Conservation (phyloP, 1,140 invertebrate species). For the Phocides pigmalion region DNA sequence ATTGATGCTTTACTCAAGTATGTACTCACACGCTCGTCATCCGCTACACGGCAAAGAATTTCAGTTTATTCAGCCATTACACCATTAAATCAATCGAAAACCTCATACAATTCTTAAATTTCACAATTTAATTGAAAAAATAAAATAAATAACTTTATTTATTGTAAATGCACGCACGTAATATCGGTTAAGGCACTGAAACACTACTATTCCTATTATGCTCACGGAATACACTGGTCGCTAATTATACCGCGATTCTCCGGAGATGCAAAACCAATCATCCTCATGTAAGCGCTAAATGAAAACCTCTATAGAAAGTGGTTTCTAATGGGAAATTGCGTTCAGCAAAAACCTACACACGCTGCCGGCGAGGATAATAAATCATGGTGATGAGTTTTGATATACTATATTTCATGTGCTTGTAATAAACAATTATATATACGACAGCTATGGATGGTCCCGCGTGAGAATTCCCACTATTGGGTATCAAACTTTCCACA, state of each 20-base stretch:
- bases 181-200: constrained; percentile 14
- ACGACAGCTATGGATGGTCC: too few relatives aligned
- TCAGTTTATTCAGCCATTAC: not conserved
- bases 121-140: too few relatives aligned
- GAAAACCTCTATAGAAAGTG: constrained; percentile 23
- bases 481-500: too few relatives aligned
- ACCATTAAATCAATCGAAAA: not conserved
- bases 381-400: constrained; percentile 27
- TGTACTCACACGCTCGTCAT: constrained; percentile 11
- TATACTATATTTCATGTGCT: not conserved
- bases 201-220: constrained; percentile 23
- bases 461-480: too few relatives aligned
- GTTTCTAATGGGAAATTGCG: constrained; percentile 29
- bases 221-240: constrained; percentile 15
- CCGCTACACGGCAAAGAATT: not conserved
- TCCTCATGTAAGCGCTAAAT: constrained; percentile 27
- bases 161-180: not conserved
- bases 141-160: too few relatives aligned
- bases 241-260: constrained; percentile 26
- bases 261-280: constrained; percentile 22
- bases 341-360: constrained; percentile 11
- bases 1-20: not conserved
- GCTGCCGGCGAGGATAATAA: constrained; percentile 29
- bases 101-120: too few relatives aligned
- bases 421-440: too few relatives aligned